Evolutionary conservation across 2,113 vertebrate species (phyloP), one percentile per base, ranked within the genome.

Genomic region (Rhabdomys dilectus): DNA sequence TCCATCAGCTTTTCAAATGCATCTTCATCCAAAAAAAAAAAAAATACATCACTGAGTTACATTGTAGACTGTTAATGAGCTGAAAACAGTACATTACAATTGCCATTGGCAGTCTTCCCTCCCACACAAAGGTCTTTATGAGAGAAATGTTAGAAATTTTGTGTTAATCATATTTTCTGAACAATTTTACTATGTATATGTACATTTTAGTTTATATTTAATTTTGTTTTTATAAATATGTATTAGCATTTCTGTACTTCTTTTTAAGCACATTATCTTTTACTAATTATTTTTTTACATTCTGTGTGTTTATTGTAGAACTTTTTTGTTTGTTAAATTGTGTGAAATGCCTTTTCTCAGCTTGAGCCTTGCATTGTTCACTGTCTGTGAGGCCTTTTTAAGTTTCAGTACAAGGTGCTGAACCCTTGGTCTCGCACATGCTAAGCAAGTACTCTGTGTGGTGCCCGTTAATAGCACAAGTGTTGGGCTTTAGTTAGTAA

Each of bases 401-500:
- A 51, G 45, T 70, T 51, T 70, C 21, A 87, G 45, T 53, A 87
- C 45, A n/a, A 22, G 42, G 12, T 68, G 22, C 45, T 87, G 42
- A 87, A 34, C 64, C 45, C 3, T 36, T 42, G 51, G 51, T 39
- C 13, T 89, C 29, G 24, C 10, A 73, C 24, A 29, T 73, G 4
- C 31, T 73, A 73, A 39, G 21, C 34, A 58, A 88, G 15, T 21
- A 64, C 48, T 53, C 45, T 56, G 29, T 53, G 7, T 31, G 16
- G 39, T 66, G 9, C 48, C 42, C 85, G 66, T 85, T 80, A 93
- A 34, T 77, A 68, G 64, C 5, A 85, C 42, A 58, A 24, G 7
- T 60, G 45, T 93, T 95, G 82, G n/a, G 24, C 78, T 85, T 95
- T 92, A 91, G 48, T 78, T 94, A 85, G 9, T 22, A 88, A 85